A percentile compares a stretch with the other conserved stretches of the same genome.
Conservation (phyloP, 2,113 vertebrate species). For the Spilogale gracilis region DNA sequence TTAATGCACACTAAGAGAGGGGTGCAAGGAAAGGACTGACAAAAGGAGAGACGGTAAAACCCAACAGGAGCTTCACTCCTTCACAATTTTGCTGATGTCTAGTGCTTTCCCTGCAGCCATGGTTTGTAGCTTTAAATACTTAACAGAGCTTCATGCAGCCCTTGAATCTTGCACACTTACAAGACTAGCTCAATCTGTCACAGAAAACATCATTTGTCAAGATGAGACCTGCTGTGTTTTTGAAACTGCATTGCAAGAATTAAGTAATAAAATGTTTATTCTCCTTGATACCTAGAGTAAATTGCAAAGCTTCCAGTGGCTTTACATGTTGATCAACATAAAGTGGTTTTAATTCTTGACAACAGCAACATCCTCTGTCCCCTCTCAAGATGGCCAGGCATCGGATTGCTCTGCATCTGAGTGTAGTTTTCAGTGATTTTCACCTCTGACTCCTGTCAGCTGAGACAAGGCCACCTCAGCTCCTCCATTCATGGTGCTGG, state of each 20-base stretch:
- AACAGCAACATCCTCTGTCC: neutral
- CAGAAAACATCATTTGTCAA: neutral
- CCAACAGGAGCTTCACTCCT: neutral
- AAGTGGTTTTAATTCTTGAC: neutral
- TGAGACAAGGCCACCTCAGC: neutral
- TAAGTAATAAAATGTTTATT: constrained; percentile 21
- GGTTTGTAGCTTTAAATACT: neutral
- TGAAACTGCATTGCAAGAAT: neutral
- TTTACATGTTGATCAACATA: neutral
- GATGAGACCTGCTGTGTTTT: neutral
- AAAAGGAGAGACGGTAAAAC: neutral
- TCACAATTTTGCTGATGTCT: neutral
- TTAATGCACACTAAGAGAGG: neutral
- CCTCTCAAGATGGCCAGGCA: neutral
- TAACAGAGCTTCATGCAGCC: neutral
- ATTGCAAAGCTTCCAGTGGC: constrained; percentile 6
- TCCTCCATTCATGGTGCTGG: neutral
- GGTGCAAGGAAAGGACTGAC: neutral
- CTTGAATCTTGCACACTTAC: neutral
- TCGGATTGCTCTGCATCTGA: constrained; percentile 53
- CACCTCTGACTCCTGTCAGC: neutral
- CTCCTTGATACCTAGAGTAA: neutral
- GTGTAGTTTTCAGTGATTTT: constrained; percentile 42
- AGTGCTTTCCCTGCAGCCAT: neutral
- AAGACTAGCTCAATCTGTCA: neutral